Conservation (phyloP, 2,113 vertebrate species). For the Apodemus sylvaticus region DNA sequence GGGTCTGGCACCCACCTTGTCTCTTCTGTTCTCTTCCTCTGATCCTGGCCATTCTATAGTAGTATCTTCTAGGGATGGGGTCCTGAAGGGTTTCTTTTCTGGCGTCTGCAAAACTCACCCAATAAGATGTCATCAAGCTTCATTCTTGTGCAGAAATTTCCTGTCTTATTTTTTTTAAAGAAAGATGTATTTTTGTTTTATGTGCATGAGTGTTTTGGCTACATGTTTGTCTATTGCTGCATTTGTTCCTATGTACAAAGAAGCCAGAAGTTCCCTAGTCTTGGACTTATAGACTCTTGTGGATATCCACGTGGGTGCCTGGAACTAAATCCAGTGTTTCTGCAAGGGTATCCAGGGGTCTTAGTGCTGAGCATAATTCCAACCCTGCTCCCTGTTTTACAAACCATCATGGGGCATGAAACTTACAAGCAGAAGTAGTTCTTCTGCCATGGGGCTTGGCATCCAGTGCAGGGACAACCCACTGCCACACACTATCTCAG, state of each 20-base stretch:
- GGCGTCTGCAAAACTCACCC: too few relatives aligned
- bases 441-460: background rate
- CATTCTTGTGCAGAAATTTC: background rate
- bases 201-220: background rate
- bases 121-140: background rate
- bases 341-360: background rate
- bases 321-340: background rate
- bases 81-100: background rate
- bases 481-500: background rate
- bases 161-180: background rate
- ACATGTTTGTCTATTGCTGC: background rate
- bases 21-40: background rate
- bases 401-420: background rate
- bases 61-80: background rate
- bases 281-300: background rate
- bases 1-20: background rate
- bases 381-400: background rate
- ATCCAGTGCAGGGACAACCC: background rate
- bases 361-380: background rate
- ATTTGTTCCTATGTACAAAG: background rate
- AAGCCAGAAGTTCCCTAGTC: background rate
- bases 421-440: background rate
- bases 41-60: too few relatives aligned
- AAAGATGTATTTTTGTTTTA: background rate
- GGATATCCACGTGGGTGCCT: background rate